phyloP scores from a whole-genome alignment of 1,140 invertebrate species.

The Drosophila nigrodunni region DNA sequence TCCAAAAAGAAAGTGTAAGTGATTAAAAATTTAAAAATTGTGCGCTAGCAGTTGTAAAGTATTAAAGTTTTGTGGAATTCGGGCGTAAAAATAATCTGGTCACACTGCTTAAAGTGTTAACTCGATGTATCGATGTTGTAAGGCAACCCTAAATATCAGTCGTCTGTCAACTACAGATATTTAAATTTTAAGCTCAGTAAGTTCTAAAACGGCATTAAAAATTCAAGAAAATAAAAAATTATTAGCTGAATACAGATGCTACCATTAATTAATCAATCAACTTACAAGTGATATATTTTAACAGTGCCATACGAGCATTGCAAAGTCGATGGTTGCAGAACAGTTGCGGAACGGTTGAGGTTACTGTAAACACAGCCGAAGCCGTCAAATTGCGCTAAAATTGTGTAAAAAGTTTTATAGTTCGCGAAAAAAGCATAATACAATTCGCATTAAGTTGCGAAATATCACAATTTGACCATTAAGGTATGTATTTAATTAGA shows the following conservation, averaged over 20 bases:
- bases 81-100: too few species aligned
- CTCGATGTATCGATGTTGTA: constrained; percentile 11
- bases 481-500: constrained; percentile 13
- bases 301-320: constrained; percentile 15
- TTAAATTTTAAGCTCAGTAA: too few species aligned
- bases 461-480: neutral
- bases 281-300: neutral
- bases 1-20: constrained; percentile 4
- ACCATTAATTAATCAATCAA: too few species aligned
- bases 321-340: neutral
- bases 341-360: constrained; percentile 21
- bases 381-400: constrained; percentile 56
- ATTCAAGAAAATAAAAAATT: neutral
- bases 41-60: too few species aligned
- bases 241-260: neutral
- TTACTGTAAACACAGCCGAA: constrained; percentile 36
- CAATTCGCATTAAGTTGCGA: neutral
- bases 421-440: constrained; percentile 20
- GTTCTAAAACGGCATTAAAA: too few species aligned
- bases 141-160: neutral
- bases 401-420: constrained; percentile 36
- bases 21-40: too few species aligned
- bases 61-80: too few species aligned
- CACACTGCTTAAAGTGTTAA: too few species aligned
- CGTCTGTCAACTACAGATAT: too few species aligned